These are phyloP conservation scores for Notarius lentiginosus DNA, from an alignment of 2,113 vertebrate species.

Conservation along the genomic window DNA sequence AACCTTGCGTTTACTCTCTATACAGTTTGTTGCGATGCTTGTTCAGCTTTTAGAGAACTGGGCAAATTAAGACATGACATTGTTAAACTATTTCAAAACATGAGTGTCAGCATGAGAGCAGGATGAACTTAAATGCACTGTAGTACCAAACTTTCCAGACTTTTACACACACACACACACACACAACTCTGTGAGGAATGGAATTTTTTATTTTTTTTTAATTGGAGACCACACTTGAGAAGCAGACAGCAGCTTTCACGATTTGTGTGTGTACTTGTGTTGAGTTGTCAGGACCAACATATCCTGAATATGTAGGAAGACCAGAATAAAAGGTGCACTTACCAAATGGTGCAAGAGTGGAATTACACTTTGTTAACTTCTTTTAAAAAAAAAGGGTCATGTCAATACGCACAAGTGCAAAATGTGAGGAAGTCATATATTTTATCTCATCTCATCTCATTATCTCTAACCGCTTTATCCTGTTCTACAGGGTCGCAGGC, in stretches of 20 bases:
- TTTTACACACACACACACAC: not conserved
- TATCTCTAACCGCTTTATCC: too few species aligned
- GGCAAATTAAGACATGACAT: not conserved
- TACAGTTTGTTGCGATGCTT: not conserved
- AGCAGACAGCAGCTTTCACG: not conserved
- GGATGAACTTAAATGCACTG: not conserved
- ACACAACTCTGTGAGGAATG: not conserved
- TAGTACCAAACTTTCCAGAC: not conserved
- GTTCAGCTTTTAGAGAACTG: not conserved
- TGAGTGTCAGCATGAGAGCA: not conserved
- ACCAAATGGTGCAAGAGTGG: too few species aligned
- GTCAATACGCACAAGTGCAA: too few species aligned
- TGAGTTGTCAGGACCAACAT: not conserved
- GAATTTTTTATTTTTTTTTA: conserved; percentile 2
- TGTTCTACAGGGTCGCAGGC: too few species aligned
- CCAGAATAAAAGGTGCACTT: too few species aligned
- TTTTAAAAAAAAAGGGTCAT: too few species aligned
- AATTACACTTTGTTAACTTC: too few species aligned
- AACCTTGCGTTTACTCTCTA: not conserved
- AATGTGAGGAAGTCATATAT: too few species aligned
- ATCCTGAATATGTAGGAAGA: too few species aligned
- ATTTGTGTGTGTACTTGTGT: not conserved
- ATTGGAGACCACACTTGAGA: not conserved
- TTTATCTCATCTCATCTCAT: too few species aligned
- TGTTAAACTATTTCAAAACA: not conserved